These are phyloP conservation scores for Nyctereutes procyonoides DNA, from an alignment of 2,113 vertebrate species.

Conservation along the genomic window DNA sequence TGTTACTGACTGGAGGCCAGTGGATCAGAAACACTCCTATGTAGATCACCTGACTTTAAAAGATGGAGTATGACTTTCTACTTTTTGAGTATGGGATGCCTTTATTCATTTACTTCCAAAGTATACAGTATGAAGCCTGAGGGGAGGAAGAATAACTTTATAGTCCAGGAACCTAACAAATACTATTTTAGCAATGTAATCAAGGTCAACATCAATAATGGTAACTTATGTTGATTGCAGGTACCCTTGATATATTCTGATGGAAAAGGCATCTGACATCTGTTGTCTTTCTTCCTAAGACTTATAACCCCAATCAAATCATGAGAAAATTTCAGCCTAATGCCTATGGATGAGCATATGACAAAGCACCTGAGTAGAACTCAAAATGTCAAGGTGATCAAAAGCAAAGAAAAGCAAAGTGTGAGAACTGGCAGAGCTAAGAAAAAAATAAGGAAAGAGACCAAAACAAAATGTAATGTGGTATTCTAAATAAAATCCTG, in stretches of 20 bases:
- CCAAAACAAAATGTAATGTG: background rate
- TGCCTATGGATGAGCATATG: background rate
- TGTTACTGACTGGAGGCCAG: background rate
- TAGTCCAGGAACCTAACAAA: background rate
- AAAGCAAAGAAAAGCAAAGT: background rate
- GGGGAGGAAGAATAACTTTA: background rate
- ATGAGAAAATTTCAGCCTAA: background rate
- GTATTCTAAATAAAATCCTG: background rate
- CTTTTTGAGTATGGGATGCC: background rate
- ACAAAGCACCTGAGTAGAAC: background rate
- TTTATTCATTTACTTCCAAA: background rate
- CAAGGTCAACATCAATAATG: background rate
- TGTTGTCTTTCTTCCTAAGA: background rate
- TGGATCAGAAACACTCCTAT: background rate
- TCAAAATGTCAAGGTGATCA: background rate
- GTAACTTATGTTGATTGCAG: background rate
- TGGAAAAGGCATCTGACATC: background rate
- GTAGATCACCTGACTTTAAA: background rate
- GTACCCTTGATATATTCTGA: background rate
- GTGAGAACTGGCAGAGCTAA: background rate
- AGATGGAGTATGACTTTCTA: background rate
- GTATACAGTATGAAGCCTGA: background rate
- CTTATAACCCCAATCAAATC: background rate
- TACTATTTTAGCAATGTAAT: background rate
- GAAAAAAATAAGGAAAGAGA: background rate